Evolutionary conservation across 2,113 vertebrate species (phyloP).

Genomic region (Tragelaphus scriptus): DNA sequence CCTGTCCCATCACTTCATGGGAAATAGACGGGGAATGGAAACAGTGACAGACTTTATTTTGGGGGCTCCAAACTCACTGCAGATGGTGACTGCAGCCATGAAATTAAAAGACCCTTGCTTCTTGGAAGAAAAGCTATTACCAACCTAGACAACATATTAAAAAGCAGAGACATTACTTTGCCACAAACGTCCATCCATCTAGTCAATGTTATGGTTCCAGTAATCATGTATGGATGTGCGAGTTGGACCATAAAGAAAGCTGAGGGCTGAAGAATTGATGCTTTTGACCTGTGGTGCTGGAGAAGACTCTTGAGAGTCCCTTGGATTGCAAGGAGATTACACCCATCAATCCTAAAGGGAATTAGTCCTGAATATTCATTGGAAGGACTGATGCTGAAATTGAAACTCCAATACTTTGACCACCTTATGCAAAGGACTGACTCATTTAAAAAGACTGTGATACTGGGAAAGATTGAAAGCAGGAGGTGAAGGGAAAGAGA

Average conservation of each 20-base stretch:
- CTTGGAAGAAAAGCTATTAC: background rate
- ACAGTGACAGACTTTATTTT: background rate
- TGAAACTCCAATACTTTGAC: background rate
- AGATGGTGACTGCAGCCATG: background rate
- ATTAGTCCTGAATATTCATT: background rate
- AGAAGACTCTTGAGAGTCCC: background rate
- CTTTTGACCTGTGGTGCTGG: background rate
- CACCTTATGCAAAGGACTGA: background rate
- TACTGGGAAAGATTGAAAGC: background rate
- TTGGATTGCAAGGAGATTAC: background rate
- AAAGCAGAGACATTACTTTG: background rate
- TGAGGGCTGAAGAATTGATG: background rate
- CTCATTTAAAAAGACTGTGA: background rate
- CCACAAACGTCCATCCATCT: background rate
- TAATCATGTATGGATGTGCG: background rate
- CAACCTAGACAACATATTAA: background rate
- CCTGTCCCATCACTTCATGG: background rate
- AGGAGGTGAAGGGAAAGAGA: background rate
- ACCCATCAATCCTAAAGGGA: background rate
- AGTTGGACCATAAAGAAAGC: background rate
- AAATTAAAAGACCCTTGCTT: background rate
- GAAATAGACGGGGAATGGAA: background rate
- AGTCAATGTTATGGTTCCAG: background rate
- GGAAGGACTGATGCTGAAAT: background rate
- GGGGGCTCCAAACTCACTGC: background rate